Evolutionary conservation across 2,888 invertebrate species (phyloP).

Genomic region (Drosophila prolongata): DNA sequence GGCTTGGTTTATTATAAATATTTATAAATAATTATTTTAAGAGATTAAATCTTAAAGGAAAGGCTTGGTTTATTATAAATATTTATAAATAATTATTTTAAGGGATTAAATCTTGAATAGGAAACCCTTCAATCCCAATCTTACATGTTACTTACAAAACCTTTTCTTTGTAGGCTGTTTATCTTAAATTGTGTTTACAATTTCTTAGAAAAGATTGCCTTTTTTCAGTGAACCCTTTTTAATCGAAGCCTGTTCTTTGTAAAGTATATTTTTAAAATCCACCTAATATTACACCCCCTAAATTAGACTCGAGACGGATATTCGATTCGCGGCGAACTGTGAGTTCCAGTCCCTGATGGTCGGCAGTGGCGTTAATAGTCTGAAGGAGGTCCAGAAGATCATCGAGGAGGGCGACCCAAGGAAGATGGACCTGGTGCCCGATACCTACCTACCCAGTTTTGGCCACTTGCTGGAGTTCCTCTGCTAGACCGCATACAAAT

Average conservation of each 20-base stretch:
- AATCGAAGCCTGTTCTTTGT: neutral
- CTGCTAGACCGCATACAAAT: constrained; percentile 41
- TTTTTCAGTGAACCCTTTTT: too few species aligned
- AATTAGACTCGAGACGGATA: constrained; percentile 55
- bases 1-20: too few species aligned
- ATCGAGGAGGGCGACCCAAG: constrained; percentile 34
- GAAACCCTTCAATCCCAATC: too few species aligned
- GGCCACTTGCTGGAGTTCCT: constrained; percentile 48
- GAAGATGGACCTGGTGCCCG: constrained; percentile 46
- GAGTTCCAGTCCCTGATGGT: constrained; percentile 66
- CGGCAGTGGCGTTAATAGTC: constrained; percentile 48
- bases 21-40: too few species aligned
- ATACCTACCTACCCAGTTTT: constrained; percentile 55
- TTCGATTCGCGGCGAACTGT: constrained; percentile 54
- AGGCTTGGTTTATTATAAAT: too few species aligned
- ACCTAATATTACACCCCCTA: neutral
- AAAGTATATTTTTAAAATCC: neutral
- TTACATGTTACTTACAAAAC: too few species aligned
- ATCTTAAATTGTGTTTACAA: too few species aligned
- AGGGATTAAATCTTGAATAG: too few species aligned
- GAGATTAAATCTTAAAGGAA: too few species aligned
- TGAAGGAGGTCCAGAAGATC: constrained; percentile 45
- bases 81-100: too few species aligned
- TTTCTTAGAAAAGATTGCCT: too few species aligned
- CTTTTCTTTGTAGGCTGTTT: too few species aligned